phyloP scores from a whole-genome alignment of 2,113 vertebrate species.

The Oriolus oriolus region DNA sequence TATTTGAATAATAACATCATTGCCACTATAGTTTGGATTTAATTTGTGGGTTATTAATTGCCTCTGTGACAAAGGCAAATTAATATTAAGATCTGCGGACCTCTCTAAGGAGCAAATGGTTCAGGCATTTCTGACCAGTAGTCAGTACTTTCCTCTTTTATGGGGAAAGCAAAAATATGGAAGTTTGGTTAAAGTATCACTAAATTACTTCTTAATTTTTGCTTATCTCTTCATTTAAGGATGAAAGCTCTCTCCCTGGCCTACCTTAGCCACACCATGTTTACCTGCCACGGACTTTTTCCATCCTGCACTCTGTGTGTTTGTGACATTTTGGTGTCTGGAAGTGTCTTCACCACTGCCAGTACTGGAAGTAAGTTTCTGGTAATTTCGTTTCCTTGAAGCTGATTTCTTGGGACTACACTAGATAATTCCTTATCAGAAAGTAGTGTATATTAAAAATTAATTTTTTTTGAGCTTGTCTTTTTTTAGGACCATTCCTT shows the following conservation, averaged over 20 bases:
- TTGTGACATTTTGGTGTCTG: neutral
- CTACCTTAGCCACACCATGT: neutral
- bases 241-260: neutral
- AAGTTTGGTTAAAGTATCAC: neutral
- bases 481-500: neutral
- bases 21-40: neutral
- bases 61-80: neutral
- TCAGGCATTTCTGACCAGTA: neutral
- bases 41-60: neutral
- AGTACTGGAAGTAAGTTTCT: neutral
- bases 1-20: neutral
- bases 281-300: neutral
- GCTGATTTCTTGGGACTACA: neutral
- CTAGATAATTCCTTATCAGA: neutral
- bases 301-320: neutral
- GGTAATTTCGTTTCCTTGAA: neutral
- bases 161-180: neutral
- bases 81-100: neutral
- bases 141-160: neutral
- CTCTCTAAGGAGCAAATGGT: neutral
- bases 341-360: neutral
- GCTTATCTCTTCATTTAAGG: neutral
- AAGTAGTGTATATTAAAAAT: neutral
- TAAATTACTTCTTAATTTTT: neutral
- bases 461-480: neutral